These are phyloP conservation scores for Caenorhabditis remanei DNA, from an alignment of 1,140 invertebrate genomes.

Conservation along the genomic window DNA sequence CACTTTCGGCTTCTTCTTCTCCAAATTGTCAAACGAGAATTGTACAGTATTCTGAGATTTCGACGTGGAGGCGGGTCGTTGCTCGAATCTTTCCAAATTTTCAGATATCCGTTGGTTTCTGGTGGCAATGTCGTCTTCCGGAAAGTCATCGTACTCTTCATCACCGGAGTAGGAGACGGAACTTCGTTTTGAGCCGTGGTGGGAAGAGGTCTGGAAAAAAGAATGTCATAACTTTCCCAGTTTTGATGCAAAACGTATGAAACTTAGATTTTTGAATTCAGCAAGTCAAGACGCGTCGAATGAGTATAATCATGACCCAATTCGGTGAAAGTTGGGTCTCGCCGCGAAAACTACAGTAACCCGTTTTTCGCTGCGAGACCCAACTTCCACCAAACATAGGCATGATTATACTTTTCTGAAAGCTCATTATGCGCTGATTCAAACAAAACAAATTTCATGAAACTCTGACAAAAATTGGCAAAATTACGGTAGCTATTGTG, in stretches of 20 bases:
- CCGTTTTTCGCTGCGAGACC: too few relatives aligned
- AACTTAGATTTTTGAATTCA: too few relatives aligned
- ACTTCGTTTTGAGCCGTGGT: constrained; percentile 27
- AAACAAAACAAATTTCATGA: neutral
- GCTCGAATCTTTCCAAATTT: neutral
- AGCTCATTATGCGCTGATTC: neutral
- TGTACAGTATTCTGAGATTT: constrained; percentile 1
- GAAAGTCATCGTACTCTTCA: constrained; percentile 35
- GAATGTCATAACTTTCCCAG: too few relatives aligned
- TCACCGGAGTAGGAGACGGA: neutral
- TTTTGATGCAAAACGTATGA: too few relatives aligned
- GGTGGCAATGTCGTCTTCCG: neutral
- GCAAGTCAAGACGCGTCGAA: too few relatives aligned
- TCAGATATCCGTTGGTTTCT: neutral
- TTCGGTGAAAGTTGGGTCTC: too few relatives aligned
- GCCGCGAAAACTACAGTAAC: too few relatives aligned
- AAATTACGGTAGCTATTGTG: neutral
- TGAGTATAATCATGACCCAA: too few relatives aligned
- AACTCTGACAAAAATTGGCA: neutral
- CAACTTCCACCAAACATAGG: neutral
- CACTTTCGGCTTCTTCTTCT: neutral
- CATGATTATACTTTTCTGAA: neutral
- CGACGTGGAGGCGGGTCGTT: neutral
- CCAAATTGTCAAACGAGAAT: constrained; percentile 2
- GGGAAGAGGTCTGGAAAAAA: constrained; percentile 6